phyloP scores from a whole-genome alignment of 1,140 invertebrate genomes.

The Platorchestia sp. region DNA sequence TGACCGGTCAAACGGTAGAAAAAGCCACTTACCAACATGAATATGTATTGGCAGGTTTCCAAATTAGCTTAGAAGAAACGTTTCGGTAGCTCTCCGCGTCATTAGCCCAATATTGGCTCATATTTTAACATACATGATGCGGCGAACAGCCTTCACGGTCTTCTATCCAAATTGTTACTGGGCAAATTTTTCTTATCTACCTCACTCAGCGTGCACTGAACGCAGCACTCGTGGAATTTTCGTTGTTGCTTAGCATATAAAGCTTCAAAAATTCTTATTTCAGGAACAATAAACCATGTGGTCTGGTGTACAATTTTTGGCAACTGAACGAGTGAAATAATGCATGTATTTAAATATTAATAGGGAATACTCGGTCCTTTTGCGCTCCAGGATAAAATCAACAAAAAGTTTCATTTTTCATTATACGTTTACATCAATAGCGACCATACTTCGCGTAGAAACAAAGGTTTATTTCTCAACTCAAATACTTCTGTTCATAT shows the following conservation, averaged over 20 bases:
- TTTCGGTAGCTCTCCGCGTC: background rate
- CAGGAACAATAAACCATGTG: background rate
- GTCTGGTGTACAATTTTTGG: background rate
- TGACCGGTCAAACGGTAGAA: background rate
- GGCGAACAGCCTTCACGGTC: background rate
- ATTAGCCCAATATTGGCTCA: background rate
- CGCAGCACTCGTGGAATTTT: background rate
- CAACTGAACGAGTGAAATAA: background rate
- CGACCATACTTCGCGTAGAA: background rate
- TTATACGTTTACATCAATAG: background rate
- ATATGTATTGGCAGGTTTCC: background rate
- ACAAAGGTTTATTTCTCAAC: background rate
- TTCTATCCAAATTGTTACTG: background rate
- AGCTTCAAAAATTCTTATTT: background rate
- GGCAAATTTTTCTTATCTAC: background rate
- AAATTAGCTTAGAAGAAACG: background rate
- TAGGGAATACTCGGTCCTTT: background rate
- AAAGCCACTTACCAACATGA: background rate
- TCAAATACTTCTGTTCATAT: background rate
- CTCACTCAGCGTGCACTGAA: background rate
- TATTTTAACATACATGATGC: background rate
- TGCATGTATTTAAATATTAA: background rate
- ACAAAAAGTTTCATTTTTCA: background rate
- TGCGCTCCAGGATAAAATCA: too few relatives aligned
- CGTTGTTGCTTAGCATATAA: background rate